phyloP scores from a whole-genome alignment of 2,797 vertebrate species.

The Nothura maculosa region DNA sequence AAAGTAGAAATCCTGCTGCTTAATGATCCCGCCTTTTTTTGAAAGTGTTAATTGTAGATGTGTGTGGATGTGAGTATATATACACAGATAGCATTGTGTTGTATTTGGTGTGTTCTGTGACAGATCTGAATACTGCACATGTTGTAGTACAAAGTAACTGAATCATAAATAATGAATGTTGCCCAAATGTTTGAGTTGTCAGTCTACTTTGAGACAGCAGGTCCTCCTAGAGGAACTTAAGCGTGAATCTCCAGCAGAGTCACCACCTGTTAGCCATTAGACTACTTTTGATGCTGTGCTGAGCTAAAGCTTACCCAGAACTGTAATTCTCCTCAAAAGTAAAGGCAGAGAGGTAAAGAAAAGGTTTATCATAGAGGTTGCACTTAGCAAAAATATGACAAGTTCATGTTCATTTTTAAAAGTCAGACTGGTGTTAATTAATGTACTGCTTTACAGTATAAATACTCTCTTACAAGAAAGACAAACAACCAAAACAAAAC shows the following conservation, averaged over 20 bases:
- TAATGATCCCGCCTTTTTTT: neutral
- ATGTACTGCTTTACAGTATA: neutral
- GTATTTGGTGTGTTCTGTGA: neutral
- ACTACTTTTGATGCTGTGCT: rapidly evolving
- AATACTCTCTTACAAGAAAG: neutral
- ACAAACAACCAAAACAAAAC: no score
- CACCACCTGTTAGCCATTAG: neutral
- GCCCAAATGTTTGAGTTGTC: neutral
- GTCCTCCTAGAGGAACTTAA: neutral
- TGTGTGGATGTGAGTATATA: neutral
- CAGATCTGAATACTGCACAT: neutral
- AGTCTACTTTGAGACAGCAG: neutral
- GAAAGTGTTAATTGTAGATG: neutral
- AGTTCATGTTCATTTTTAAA: neutral
- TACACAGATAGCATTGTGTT: neutral
- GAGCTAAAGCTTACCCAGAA: neutral
- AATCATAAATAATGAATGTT: neutral
- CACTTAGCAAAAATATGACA: neutral
- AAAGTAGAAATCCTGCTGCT: conserved; percentile 41
- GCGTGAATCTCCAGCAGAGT: neutral
- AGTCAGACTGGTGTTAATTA: neutral
- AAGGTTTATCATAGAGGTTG: neutral
- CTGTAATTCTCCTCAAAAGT: neutral
- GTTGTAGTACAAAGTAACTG: neutral
- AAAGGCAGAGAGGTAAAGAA: neutral